These are phyloP conservation scores for Orthonyx spaldingii DNA, from an alignment of 2,113 vertebrate species.

Conservation along the genomic window DNA sequence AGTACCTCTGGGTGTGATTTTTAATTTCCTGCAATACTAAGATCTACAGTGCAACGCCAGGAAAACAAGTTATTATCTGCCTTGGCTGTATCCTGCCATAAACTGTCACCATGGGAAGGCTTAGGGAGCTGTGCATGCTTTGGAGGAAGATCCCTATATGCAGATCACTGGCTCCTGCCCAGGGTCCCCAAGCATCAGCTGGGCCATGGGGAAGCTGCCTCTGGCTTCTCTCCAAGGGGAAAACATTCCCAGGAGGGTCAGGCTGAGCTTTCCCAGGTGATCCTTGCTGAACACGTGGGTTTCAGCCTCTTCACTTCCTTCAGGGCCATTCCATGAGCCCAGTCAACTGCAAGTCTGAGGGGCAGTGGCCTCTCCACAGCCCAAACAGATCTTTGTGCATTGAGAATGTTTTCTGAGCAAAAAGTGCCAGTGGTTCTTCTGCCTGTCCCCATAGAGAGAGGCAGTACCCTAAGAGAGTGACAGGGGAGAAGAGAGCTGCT, in stretches of 20 bases:
- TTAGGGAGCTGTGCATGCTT: background rate
- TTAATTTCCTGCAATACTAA: background rate
- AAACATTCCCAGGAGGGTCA: background rate
- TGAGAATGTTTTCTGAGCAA: background rate
- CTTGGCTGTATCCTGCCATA: background rate
- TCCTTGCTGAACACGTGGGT: background rate
- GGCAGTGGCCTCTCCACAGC: background rate
- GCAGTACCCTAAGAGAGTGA: background rate
- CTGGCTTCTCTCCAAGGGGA: background rate
- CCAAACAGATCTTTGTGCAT: background rate
- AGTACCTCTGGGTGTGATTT: background rate
- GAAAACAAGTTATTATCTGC: background rate
- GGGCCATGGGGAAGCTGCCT: background rate
- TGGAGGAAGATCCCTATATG: background rate
- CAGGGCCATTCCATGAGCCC: background rate
- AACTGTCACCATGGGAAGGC: background rate
- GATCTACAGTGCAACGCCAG: background rate
- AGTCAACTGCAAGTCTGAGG: background rate
- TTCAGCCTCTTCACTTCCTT: background rate
- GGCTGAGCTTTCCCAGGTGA: background rate
- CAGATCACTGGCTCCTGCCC: background rate
- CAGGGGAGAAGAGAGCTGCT: background rate
- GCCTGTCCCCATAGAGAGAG: background rate
- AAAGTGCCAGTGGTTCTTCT: background rate
- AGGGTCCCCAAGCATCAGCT: background rate